A percentile compares a stretch with the other conserved stretches of the same genome.
Conservation (phyloP, 2,797 vertebrate species). For the Lacerta agilis region DNA sequence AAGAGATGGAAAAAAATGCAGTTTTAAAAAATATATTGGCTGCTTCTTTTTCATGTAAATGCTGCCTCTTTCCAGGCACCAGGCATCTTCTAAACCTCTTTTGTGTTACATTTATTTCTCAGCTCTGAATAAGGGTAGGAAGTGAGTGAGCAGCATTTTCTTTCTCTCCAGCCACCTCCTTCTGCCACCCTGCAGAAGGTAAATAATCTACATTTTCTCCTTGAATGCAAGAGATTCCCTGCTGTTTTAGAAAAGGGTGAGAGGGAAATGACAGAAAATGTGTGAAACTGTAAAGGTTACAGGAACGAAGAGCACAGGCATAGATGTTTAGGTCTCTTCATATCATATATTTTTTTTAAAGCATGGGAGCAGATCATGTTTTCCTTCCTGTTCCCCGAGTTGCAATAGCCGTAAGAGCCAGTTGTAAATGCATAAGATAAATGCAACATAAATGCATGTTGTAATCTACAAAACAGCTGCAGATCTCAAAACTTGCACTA, state of each 20-base stretch:
- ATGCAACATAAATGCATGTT: too few species aligned
- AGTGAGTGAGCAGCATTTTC: neutral
- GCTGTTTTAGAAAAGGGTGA: neutral
- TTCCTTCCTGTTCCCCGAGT: neutral
- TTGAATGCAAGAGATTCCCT: neutral
- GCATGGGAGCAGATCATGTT: neutral
- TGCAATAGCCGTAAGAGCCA: too few species aligned
- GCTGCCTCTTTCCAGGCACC: conserved; percentile 7
- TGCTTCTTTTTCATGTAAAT: conserved; percentile 10
- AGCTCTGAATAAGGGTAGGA: neutral
- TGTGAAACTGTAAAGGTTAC: neutral
- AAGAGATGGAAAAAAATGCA: neutral
- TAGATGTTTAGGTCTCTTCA: neutral
- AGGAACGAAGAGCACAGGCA: neutral
- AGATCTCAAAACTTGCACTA: too few species aligned
- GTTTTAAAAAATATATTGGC: conserved; percentile 22
- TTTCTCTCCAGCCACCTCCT: neutral
- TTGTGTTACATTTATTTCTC: neutral
- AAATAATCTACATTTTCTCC: neutral
- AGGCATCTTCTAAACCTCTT: conserved; percentile 23
- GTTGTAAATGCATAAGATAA: too few species aligned
- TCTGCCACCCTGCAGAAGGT: neutral
- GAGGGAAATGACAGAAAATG: neutral
- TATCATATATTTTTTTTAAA: neutral
- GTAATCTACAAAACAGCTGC: too few species aligned